Base-by-base conservation (phyloP, 2,797 vertebrate genomes). In the Microcaecilia unicolor region DNA sequence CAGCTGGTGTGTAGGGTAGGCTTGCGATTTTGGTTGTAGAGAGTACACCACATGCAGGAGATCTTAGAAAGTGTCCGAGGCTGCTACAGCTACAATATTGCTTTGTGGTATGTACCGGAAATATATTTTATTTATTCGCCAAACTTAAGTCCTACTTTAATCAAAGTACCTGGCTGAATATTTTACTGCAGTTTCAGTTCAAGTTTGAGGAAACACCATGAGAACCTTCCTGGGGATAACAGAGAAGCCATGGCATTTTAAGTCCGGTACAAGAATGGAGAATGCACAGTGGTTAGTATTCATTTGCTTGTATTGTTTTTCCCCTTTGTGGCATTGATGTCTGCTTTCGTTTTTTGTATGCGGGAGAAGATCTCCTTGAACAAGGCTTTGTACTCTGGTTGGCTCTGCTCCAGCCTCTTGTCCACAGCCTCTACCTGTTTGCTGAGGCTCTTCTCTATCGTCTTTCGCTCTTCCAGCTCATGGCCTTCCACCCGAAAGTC, bases 331-430 rank as follows among this genome's bases (percentile, higher is more conserved):
- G 89, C 78, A 2, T 80, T 91, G 58, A 95, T 78, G 72, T 97
- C 91, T 0, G 88, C 89, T 81, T 97, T 98, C 24, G 83, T 86
- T 52, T 81, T 86, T 83, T 98, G 96, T 64, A 99, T 81, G 30
- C 95, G 88, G 43, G 91, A 91, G 70, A 99, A 99, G 76, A 99
- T 98, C 76, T 99, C 96, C 37, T 98, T 94, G 73, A 99, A 99
- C 33, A 99, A 88, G 6, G 93, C 87, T 66, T 99, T 99, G 76
- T 99, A 99, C 65, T 99, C 96, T 0, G 96, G 95, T 15, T 95
- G 92, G 73, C 92, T 96, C 65, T 97, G 95, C 55, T 93, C 90
- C 48, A 97, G 85, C 46, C 92, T 65, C 47, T 93, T 93, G 78
- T 98, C 93, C 62, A 93, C 95, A 0, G 94, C 92, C 59, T 95